phyloP scores from a whole-genome alignment of 30 jellyfish, hydroid and myxozoan genomes.

The Clytia hemisphaerica region DNA sequence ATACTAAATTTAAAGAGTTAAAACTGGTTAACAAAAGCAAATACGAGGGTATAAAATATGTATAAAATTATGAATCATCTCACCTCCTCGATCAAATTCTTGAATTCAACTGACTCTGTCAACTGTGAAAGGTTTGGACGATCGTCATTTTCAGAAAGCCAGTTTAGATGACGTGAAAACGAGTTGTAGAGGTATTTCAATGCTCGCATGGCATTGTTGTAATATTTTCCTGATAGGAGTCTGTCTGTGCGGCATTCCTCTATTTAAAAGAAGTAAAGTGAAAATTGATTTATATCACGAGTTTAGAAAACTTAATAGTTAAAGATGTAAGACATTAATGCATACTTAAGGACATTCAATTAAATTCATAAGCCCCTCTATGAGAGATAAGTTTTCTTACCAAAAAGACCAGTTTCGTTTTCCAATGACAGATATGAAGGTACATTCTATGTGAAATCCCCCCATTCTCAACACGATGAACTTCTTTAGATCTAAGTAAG shows the following conservation, averaged over 20 bases:
- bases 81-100: not conserved
- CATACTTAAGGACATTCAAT: no score
- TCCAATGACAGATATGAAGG: constrained; percentile 37
- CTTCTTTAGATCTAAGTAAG: constrained; percentile 10
- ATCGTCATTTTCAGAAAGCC: constrained; percentile 3
- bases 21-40: no score
- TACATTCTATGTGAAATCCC: constrained; percentile 36
- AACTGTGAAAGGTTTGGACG: constrained; percentile 23
- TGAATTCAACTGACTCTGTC: constrained; percentile 10
- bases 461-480: constrained; percentile 39
- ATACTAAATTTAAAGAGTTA: no score
- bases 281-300: no score
- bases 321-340: no score
- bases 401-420: constrained; percentile 19
- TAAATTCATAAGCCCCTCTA: no score
- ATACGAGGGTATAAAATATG: no score
- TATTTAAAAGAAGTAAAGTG: no score
- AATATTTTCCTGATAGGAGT: constrained; percentile 27
- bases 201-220: constrained; percentile 26
- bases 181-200: constrained; percentile 18
- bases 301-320: no score
- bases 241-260: constrained; percentile 22
- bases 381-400: not conserved
- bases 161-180: constrained; percentile 1
- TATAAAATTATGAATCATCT: not conserved